phyloP scores from a whole-genome alignment of 2,888 invertebrate genomes.

The Drosophila neotestacea region DNA sequence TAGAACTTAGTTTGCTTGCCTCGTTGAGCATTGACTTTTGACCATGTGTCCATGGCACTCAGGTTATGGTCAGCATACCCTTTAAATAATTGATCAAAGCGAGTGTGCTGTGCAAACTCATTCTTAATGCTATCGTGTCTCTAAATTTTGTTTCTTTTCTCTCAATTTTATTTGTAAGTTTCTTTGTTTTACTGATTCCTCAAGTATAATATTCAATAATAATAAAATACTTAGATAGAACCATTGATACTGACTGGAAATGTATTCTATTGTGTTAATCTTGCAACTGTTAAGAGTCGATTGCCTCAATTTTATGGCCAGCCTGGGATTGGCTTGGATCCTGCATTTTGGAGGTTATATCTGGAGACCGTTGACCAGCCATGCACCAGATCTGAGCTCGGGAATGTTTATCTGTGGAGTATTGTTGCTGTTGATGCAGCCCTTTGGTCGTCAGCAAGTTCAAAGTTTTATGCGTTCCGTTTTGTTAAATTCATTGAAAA shows the following conservation, averaged over 20 bases:
- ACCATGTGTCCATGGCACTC: neutral
- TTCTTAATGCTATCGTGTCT: neutral
- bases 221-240: neutral
- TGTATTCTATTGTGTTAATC: constrained; percentile 11
- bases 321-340: constrained; percentile 9
- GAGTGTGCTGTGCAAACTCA: neutral
- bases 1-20: constrained; percentile 23
- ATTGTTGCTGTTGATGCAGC: constrained; percentile 35
- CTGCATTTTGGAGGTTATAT: constrained; percentile 32
- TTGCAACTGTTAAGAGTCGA: constrained; percentile 27
- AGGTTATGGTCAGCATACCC: constrained; percentile 1
- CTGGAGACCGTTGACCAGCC: constrained; percentile 32
- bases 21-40: constrained; percentile 26
- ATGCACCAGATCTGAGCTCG: constrained; percentile 46
- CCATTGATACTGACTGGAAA: constrained; percentile 6
- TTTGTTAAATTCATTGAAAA: constrained; percentile 30
- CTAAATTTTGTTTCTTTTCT: neutral
- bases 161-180: neutral
- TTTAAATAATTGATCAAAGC: neutral
- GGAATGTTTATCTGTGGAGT: constrained; percentile 38
- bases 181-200: constrained; percentile 4
- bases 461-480: constrained; percentile 10
- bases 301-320: constrained; percentile 27
- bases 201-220: neutral
- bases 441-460: neutral